Base-by-base conservation (phyloP, 2,888 invertebrate genomes). In the Lasius fuliginosus region DNA sequence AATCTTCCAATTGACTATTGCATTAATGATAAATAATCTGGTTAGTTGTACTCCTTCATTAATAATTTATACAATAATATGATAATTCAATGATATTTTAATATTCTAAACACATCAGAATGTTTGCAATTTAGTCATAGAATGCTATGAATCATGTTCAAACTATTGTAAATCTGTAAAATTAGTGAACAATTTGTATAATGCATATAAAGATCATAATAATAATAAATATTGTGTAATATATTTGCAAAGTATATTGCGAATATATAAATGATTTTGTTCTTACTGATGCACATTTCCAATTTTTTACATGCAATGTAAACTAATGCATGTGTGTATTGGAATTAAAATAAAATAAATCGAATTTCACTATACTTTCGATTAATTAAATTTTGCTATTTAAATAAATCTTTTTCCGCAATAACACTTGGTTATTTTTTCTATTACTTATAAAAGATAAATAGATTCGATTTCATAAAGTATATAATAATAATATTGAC, bases 1-100 rank as follows among this genome's bases (percentile, higher is more conserved):
- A 62, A 62, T 46, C 27, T 75, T 49, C 9, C 3, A 42, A 62
- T 15, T n/a, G n/a, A 30, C 46, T 75, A 46, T 62, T n/a, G 30
- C 33, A 33, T 46, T n/a, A 33, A 33, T 8, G n/a, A n/a, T 62
- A 23, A 62, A 46, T 27, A 46, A 42, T 46, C 9, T 33, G 62
- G n/a, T 74, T 49, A 27, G 18, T 27, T 58, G 27, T 12, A 23
- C 12, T 68, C 0, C 1, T 49, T 49, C 15, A 64, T 64, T 36
- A 36, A 64, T n/a, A 36, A n/a, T 11, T 58, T 33, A 62, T 30
- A 42, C 15, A 2, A 62, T 62, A 62, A 33, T 3, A n/a, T 30
- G 3, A 62, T 33, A 30, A 60, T 18, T 23, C 23, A 23, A 64
- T 33, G 1, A 18, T 56, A 56, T 64, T 64, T 64, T 11, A 33